Evolutionary conservation across 2,113 vertebrate genomes (phyloP).

Genomic region (Clarias magur): DNA sequence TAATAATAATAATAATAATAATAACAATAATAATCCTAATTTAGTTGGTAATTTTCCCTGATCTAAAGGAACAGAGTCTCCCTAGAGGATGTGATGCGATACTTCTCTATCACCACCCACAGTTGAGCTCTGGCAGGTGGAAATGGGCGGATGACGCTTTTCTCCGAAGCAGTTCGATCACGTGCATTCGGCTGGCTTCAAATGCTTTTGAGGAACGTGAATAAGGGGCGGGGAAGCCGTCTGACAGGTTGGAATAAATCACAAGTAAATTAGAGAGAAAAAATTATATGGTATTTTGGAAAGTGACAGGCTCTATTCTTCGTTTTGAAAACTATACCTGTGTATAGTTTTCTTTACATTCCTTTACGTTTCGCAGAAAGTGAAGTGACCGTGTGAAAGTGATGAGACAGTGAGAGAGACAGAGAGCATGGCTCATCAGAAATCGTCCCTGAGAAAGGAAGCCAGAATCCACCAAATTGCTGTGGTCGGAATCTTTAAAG

Average conservation of each 20-base stretch:
- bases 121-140: too few relatives aligned
- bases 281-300: not conserved
- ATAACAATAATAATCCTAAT: not conserved
- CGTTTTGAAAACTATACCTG: not conserved
- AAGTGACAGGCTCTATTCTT: not conserved
- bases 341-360: not conserved
- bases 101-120: not conserved
- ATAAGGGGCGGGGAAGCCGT: too few relatives aligned
- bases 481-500: not conserved
- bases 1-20: too few relatives aligned
- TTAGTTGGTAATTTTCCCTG: not conserved
- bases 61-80: not conserved
- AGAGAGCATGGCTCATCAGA: not conserved
- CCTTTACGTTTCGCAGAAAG: not conserved
- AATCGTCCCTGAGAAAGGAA: conserved; percentile 69
- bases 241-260: too few relatives aligned
- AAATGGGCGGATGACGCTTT: too few relatives aligned
- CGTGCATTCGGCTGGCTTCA: too few relatives aligned
- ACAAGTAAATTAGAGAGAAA: too few relatives aligned
- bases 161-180: too few relatives aligned
- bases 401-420: not conserved
- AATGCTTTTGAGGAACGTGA: too few relatives aligned
- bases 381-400: not conserved
- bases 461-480: not conserved
- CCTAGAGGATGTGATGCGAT: not conserved